A percentile compares a stretch with the other conserved stretches of the same genome.
phyloP scores from a whole-genome alignment of 1,140 invertebrate species.

The Bursaphelenchus mucronatus region DNA sequence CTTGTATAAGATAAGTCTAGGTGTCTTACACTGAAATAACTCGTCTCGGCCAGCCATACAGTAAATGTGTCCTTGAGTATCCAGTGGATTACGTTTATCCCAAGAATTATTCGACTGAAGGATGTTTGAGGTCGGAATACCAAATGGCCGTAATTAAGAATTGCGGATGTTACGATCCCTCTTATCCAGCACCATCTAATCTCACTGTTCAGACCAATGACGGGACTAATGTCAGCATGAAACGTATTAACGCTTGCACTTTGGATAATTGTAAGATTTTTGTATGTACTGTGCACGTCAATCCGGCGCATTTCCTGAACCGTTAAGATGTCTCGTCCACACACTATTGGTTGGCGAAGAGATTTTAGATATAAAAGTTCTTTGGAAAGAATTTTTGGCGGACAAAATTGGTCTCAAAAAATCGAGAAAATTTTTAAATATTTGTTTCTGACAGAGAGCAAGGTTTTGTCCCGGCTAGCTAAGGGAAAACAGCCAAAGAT shows the following conservation, averaged over 20 bases:
- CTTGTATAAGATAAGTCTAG: conserved; percentile 12
- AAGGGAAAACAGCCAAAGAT: too few species aligned
- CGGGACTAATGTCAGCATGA: conserved; percentile 23
- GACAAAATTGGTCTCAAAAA: too few species aligned
- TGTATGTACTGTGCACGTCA: too few species aligned
- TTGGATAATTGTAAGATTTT: conserved; percentile 21
- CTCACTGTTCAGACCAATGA: background rate
- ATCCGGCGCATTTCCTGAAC: too few species aligned
- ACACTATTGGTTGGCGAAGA: too few species aligned
- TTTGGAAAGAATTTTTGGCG: too few species aligned
- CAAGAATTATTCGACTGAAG: conserved; percentile 27
- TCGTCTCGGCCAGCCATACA: conserved; percentile 21
- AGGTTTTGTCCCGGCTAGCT: too few species aligned
- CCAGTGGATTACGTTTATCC: conserved; percentile 23
- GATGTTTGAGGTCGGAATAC: conserved; percentile 31
- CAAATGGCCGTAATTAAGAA: conserved; percentile 17
- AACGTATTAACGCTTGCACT: conserved; percentile 3
- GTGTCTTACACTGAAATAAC: conserved; percentile 1
- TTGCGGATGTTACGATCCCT: conserved; percentile 30
- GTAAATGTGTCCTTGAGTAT: conserved; percentile 19
- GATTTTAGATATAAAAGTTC: too few species aligned
- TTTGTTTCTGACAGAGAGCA: too few species aligned
- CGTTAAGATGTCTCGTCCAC: too few species aligned
- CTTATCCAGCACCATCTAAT: conserved; percentile 14
- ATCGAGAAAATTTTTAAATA: too few species aligned